These are phyloP conservation scores for Stenopsyche tienmushanensis DNA, from an alignment of 1,140 invertebrate genomes.

Conservation along the genomic window DNA sequence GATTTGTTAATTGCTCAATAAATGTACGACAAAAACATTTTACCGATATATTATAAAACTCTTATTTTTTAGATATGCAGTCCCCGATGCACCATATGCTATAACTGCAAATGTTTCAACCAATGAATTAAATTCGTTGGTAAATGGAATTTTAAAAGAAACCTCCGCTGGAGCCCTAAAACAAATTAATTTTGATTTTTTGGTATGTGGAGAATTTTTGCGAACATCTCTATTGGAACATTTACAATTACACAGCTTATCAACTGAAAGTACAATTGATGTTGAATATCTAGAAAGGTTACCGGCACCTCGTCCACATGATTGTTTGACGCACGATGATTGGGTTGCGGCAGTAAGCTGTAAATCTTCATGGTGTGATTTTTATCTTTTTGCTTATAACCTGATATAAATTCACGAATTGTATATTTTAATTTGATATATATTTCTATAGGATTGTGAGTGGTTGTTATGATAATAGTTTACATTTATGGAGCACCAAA, in stretches of 20 bases:
- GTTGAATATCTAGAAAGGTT: slow-evolving; percentile 89
- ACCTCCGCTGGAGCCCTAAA: slow-evolving; percentile 52
- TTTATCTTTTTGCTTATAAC: slow-evolving; percentile 1
- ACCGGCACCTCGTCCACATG: slow-evolving; percentile 85
- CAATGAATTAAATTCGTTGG: slow-evolving; percentile 73
- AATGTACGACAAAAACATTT: too few relatives aligned
- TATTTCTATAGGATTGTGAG: slow-evolving; percentile 73
- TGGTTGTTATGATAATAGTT: slow-evolving; percentile 93
- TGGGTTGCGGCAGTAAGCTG: slow-evolving; percentile 88
- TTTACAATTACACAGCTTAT: slow-evolving; percentile 65
- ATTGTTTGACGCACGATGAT: slow-evolving; percentile 91
- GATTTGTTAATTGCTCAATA: too few relatives aligned
- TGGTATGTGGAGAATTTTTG: slow-evolving; percentile 80
- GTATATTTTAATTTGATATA: too few relatives aligned
- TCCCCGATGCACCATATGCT: slow-evolving; percentile 81
- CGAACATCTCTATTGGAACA: slow-evolving; percentile 68
- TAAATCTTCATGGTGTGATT: slow-evolving; percentile 68
- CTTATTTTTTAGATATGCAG: slow-evolving; percentile 73
- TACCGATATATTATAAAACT: too few relatives aligned
- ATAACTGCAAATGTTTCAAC: slow-evolving; percentile 69
- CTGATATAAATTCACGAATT: slow-evolving; percentile 1
- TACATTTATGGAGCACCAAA: slow-evolving; percentile 85
- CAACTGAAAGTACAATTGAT: slow-evolving; percentile 76
- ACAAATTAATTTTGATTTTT: slow-evolving; percentile 82
- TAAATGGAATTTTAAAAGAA: slow-evolving; percentile 80